Percentiles rank a stretch among this genome's conserved stretches.
Evolutionary conservation across 2,888 invertebrate species (phyloP).

Genomic region (Ormyrus nitidulus): DNA sequence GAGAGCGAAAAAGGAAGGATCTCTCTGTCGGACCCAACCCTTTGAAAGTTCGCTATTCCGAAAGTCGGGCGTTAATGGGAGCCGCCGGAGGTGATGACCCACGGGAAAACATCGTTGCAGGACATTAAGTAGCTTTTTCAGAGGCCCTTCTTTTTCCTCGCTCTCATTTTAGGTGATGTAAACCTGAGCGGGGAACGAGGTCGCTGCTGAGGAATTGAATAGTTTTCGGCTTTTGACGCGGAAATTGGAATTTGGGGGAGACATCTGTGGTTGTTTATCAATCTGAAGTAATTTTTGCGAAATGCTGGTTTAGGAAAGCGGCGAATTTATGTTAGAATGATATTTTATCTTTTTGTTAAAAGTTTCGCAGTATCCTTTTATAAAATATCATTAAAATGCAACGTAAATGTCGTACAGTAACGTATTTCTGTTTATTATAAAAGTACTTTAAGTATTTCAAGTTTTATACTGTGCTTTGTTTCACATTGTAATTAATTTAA

Average conservation of each 20-base stretch:
- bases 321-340: no score
- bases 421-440: no score
- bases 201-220: background rate
- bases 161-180: background rate
- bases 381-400: no score
- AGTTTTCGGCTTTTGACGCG: background rate
- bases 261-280: no score
- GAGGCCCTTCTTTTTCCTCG: background rate
- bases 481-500: no score
- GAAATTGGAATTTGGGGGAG: background rate
- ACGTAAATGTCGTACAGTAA: no score
- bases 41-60: constrained; percentile 31
- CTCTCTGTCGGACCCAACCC: constrained; percentile 11
- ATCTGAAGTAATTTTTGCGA: no score
- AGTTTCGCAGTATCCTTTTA: no score
- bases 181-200: background rate
- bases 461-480: no score
- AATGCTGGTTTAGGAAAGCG: no score
- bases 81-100: background rate
- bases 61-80: constrained; percentile 30
- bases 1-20: constrained; percentile 41
- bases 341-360: no score
- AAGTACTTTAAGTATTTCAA: no score
- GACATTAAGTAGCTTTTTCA: constrained; percentile 22
- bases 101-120: constrained; percentile 24